Conservation (phyloP, 2,888 invertebrate species). For the Drosophila colorata region DNA sequence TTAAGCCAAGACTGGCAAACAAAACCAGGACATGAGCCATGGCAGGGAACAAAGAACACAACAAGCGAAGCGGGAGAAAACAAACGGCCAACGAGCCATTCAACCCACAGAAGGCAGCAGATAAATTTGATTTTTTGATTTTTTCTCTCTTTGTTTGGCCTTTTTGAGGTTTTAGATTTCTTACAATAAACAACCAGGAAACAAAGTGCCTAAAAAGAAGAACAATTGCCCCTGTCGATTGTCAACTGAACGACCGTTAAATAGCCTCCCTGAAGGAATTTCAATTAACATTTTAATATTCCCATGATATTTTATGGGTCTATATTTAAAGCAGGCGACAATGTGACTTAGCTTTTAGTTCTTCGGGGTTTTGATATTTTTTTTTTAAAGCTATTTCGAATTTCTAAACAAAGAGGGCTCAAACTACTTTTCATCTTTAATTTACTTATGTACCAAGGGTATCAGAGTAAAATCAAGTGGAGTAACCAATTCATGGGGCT, state of each 20-base stretch:
- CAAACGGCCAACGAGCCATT: not conserved
- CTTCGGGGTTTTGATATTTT: no score
- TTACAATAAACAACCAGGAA: not conserved
- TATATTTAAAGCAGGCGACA: not conserved
- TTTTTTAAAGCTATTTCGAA: no score
- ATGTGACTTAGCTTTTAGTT: not conserved
- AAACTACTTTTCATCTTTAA: no score
- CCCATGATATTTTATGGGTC: not conserved
- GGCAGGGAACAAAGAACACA: slow-evolving; percentile 2
- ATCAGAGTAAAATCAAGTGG: not conserved
- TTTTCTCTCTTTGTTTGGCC: not conserved
- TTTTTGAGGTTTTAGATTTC: not conserved
- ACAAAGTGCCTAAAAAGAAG: not conserved
- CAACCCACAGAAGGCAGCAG: not conserved
- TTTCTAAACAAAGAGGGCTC: no score
- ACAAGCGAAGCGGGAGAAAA: not conserved
- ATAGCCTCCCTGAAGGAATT: not conserved
- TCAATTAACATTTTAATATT: not conserved
- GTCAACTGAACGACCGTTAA: not conserved
- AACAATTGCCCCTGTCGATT: not conserved
- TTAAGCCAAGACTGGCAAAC: slow-evolving; percentile 46
- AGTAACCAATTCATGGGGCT: not conserved
- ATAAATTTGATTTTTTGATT: slow-evolving; percentile 2
- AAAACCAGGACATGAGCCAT: slow-evolving; percentile 24
- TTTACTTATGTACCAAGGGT: no score